Base-by-base conservation (phyloP, 2,888 invertebrate genomes). In the Chrysolina americana region DNA sequence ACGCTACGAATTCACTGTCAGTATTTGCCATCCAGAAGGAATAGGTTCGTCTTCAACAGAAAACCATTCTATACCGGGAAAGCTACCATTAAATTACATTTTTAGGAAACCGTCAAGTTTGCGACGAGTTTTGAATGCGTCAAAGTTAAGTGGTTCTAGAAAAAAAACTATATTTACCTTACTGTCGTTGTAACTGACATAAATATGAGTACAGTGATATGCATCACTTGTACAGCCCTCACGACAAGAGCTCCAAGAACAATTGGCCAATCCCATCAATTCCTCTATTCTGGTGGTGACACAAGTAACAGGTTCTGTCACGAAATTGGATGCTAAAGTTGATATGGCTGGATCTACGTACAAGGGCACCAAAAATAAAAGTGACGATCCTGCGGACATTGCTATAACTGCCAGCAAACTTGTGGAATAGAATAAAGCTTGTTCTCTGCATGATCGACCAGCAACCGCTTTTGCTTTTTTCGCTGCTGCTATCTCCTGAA, bases 201-300 rank as follows among this genome's bases (percentile, higher is more conserved):
- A 92, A 79, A 93, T 91, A 87, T 92, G 92, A 65, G 91, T 91
- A 87, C 93, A 93, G 80, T 90, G 90, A 86, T 92, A 92, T 76
- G 92, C 92, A 87, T 95, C 95, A 84, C 94, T 94, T 73, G 95
- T 95, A 86, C 95, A 95, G 4, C 95, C 95, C 86, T 95, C 95
- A 70, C 94, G 89, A 83, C 95, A 95, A 0, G 94, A 94, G 77
- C 94, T 94, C 93, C 94, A 94, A 5, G 94, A 93, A 87, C 95
- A 95, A 88, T 94, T 94, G 85, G 93, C 93, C 69, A 95, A 88
- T 13, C 94, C 95, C 71, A 92, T 90, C 74, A 93, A 89, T 79
- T 94, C 93, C 84, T 94, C 94, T 11, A 92, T 89, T 50, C 93
- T 89, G 47, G 92, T 91, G 0, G 94, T 94, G 41, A 93, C 90